Conservation (phyloP, 2,113 vertebrate species). For the Zosterops pallidus region DNA sequence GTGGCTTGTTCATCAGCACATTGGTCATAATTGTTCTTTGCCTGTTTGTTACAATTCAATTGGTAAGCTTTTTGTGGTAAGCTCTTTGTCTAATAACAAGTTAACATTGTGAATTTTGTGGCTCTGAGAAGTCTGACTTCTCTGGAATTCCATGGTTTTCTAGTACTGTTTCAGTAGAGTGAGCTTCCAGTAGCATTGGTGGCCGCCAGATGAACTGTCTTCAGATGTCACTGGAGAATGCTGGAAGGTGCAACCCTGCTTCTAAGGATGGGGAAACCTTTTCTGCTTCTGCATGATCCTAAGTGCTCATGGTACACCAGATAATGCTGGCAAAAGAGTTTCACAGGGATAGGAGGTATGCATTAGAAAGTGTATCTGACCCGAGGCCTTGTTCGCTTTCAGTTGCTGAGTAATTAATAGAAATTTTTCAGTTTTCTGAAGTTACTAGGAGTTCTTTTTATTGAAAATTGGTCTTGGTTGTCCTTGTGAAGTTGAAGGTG, state of each 20-base stretch:
- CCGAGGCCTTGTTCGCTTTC: background rate
- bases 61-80: background rate
- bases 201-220: background rate
- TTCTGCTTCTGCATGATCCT: background rate
- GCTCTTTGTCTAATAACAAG: background rate
- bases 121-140: background rate
- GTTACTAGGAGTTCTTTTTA: background rate
- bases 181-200: background rate
- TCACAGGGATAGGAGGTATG: background rate
- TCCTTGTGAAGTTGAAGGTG: background rate
- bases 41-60: background rate
- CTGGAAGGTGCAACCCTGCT: background rate
- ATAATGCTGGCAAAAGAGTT: background rate
- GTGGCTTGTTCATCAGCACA: background rate
- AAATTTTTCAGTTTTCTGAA: background rate
- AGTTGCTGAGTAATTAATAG: background rate
- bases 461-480: background rate
- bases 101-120: background rate
- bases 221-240: rapidly evolving
- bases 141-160: background rate
- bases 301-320: background rate
- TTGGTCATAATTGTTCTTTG: background rate
- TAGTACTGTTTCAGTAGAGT: background rate
- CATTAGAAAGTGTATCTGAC: background rate
- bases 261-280: background rate